A percentile compares a stretch with the other conserved stretches of the same genome.
These are phyloP conservation scores for Calephelis perditalis DNA, from an alignment of 2,888 invertebrate species.

Conservation along the genomic window DNA sequence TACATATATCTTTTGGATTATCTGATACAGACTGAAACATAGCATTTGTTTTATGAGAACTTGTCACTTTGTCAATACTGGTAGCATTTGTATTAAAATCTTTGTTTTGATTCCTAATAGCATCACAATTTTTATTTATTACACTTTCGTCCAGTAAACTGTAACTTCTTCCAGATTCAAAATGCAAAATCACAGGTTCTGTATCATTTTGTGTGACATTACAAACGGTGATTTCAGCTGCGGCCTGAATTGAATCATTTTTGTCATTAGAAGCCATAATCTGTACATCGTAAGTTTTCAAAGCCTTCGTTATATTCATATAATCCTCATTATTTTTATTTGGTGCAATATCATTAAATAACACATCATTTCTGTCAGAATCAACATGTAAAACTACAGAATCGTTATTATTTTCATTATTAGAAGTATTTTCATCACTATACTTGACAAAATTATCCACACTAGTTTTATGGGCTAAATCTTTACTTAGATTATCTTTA, in stretches of 20 bases:
- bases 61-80: too few relatives aligned
- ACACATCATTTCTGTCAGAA: too few relatives aligned
- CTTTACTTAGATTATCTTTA: neutral
- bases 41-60: too few relatives aligned
- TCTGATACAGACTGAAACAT: too few relatives aligned
- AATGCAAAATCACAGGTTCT: slow-evolving; percentile 15
- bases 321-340: too few relatives aligned
- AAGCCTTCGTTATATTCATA: too few relatives aligned
- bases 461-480: neutral
- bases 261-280: slow-evolving; percentile 14
- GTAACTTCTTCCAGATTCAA: neutral
- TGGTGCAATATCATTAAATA: too few relatives aligned
- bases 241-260: neutral
- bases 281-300: too few relatives aligned
- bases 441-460: neutral
- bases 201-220: slow-evolving; percentile 8
- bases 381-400: too few relatives aligned
- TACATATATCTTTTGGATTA: too few relatives aligned
- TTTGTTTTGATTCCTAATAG: slow-evolving; percentile 19
- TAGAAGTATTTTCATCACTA: neutral
- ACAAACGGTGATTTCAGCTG: too few relatives aligned
- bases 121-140: slow-evolving; percentile 16
- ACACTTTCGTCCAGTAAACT: neutral
- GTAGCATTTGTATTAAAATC: too few relatives aligned
- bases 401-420: neutral